Evolutionary conservation across 1,140 invertebrate genomes (phyloP), one percentile per base, ranked within the genome.

Genomic region (Pseudomyrmex pallidus): DNA sequence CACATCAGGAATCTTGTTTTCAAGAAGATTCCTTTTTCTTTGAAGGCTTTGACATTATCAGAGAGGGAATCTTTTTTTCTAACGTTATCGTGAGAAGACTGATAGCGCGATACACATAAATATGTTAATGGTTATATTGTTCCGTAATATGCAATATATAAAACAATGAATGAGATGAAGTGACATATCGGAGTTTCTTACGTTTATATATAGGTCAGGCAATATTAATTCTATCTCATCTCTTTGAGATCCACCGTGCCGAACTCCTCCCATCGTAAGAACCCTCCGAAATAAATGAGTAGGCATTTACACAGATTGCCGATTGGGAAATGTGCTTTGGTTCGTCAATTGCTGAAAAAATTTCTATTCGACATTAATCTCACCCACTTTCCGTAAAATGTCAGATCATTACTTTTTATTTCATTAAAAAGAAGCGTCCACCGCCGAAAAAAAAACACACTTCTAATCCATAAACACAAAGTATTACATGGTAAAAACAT

Each of bases 231-330:
- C 35, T 52, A 72, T 70, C 57, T 74, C 63, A 59, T 70, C 64
- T 80, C 78, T 86, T 77, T 15, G 44, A 77, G 12, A 77, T 78
- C 52, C 56, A 35, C 57, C 86, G 50, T 76, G 85, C 62, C 59
- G 54, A 80, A 68, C 67, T 72, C 66, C 67, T 80, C 67, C 64
- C 52, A 52, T 57, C 44, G 66, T 17, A 72, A 76, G 68, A 64
- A 74, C 83, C 68, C 78, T 83, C 83, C 77, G 88, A 92, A 46
- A 92, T 92, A 92, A 92, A 93, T 92, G 85, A 52, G 88, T 84
- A 25, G 77, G 74, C 89, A 90, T 91, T 92, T 91, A 89, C 84
- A 61, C 54, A 82, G 74, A 92, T 91, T 87, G 89, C 83, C 73
- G 88, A 91, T 90, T 80, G 48, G 57, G 25, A 10, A 17, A 83